Evolutionary conservation across 2,888 invertebrate genomes (phyloP), one percentile per base, ranked within the genome.

Genomic region (Neoscelio sp.): DNA sequence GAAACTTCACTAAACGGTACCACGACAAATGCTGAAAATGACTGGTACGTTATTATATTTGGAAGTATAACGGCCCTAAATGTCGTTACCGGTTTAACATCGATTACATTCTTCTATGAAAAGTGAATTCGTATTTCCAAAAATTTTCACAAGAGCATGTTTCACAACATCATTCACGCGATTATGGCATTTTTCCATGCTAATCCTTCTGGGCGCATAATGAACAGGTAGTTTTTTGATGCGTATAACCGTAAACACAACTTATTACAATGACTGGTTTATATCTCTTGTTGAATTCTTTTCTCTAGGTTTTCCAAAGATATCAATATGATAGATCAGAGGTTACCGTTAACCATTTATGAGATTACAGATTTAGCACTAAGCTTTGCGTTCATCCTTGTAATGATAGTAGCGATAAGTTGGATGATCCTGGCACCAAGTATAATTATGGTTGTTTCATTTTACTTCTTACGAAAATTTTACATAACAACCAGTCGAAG

Each of bases 151-250:
- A 94, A 95, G 88, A 91, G 90, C 12, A 97, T 98, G 97, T 97
- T 97, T 88, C 90, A 92, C 12, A 92, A 95, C 23, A 94, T 98
- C 35, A 94, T 96, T 1, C 92, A 95, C n/a, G 95, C 96, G 0
- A 94, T 95, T 0, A 96, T 97, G 93, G 92, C 94, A 12, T 98
- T 98, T 91, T 98, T 98, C 91, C 96, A 97, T 88, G 93, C 93
- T 2, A 98, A 97, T 91, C 96, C 97, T 0, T 94, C 94, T 0
- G 95, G 95, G 0, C 91, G 95, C 42, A 95, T 98, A 85, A 91
- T 98, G 67, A 98, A 97, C 91, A 92, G 88, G 88, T 87, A 80
- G 60, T 30, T 97, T 98, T 91, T 95, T 97, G 0, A n/a, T n/a
- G n/a, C n/a, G n/a, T n/a, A 97, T 97, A 90, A 97, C 98, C 86